Base-by-base conservation (phyloP, 2,888 invertebrate genomes). In the Cybosia mesomella region DNA sequence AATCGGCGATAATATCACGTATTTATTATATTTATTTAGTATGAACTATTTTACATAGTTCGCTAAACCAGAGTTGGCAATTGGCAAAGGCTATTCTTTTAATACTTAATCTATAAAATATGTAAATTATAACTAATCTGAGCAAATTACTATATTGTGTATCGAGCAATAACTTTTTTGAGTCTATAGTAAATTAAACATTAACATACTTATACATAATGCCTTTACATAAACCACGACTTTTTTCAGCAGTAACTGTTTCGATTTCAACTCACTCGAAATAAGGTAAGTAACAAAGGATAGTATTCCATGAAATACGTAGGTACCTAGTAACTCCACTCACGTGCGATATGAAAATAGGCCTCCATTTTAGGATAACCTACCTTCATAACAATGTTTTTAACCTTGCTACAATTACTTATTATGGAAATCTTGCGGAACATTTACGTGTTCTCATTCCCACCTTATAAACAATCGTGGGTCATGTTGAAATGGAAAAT, bases 401-500 rank as follows among this genome's bases (percentile, higher is more conserved):
- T 80, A 77, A 80, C 80, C 75, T 74, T 77, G 65, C 71, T 66
- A 68, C 64, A 79, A 71, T 73, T 43, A 69, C 73, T 65, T 66
- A 67, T 58, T 73, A 72, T 67, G 61, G 54, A 69, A 68, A 69
- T 70, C 66, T 73, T 77, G 59, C 62, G 68, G 62, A 70, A 75
- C 66, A 67, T 78, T 73, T 70, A 66, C 69, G 72, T 72, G 64
- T 72, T 66, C 87, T 72, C 81, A 84, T 90, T 90, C 90, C 84
- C 90, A 90, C 88, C 80, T 70, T 63, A 71, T 39, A 24, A 74
- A 80, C 77, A 76, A 78, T 73, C 64, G 80, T 85, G 83, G 84
- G 86, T 84, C 85, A 77, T 83, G 83, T 85, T 81, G 85, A 85
- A 89, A 89, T 84, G 78, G 80, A 85, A 86, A 87, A 84, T 83